A percentile compares a stretch with the other conserved stretches of the same genome.
These are phyloP conservation scores for Brachymystax lenok DNA, from an alignment of 2,797 vertebrate species.

Conservation along the genomic window DNA sequence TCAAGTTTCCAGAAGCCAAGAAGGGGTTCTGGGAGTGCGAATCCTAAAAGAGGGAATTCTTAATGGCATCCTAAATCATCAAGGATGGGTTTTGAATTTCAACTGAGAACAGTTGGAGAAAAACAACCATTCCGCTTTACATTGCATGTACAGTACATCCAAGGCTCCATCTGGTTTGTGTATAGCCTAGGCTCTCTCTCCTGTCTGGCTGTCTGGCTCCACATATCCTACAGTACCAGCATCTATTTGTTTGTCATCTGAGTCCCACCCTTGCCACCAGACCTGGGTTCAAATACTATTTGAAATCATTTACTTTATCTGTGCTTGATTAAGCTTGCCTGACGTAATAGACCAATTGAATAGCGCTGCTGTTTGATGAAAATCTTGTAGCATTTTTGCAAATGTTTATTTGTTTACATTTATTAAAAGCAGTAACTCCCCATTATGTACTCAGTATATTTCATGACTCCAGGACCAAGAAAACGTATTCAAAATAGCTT, in stretches of 20 bases:
- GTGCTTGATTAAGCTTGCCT: background rate
- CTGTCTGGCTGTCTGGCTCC: background rate
- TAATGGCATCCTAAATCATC: background rate
- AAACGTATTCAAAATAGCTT: too few species aligned
- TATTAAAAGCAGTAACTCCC: too few species aligned
- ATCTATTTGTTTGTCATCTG: background rate
- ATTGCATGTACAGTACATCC: background rate
- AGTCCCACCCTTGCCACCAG: conserved; percentile 18
- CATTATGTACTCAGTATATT: too few species aligned
- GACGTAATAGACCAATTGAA: background rate
- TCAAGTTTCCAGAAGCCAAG: background rate
- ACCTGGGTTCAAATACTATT: background rate
- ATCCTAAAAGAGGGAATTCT: background rate
- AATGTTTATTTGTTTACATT: too few species aligned
- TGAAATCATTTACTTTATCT: background rate
- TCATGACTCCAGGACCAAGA: too few species aligned
- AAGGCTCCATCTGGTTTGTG: background rate
- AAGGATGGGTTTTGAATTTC: background rate
- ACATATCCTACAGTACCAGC: background rate
- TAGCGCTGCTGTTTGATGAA: too few species aligned
- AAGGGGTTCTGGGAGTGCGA: background rate
- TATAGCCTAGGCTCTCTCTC: background rate
- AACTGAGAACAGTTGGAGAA: background rate
- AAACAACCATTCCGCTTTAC: background rate
- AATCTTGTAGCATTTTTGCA: too few species aligned